Percentiles rank a stretch among this genome's conserved stretches.
These are phyloP conservation scores for Oikopleura vanhoeffeni DNA, from an alignment of 23 tunicate genomes.

Conservation along the genomic window DNA sequence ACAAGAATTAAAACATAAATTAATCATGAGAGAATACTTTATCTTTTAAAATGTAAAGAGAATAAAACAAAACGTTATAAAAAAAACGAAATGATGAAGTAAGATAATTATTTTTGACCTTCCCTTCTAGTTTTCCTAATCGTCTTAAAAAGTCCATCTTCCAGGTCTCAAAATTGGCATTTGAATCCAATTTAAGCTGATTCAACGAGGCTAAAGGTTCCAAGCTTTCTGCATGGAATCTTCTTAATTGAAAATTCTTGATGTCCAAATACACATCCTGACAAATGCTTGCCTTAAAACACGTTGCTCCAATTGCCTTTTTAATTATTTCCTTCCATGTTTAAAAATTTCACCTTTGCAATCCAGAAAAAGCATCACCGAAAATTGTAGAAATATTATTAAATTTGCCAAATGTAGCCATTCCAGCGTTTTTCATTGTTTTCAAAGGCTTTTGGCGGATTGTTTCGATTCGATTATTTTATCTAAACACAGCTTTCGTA, in stretches of 20 bases:
- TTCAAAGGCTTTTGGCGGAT: constrained; percentile 1
- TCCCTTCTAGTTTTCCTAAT: neutral
- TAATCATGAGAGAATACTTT: no score
- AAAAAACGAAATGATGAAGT: no score
- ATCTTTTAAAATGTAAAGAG: no score
- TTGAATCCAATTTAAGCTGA: neutral
- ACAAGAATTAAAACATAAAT: no score
- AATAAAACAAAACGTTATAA: no score
- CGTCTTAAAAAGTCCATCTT: neutral
- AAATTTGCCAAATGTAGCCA: constrained; percentile 6
- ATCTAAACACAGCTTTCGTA: neutral
- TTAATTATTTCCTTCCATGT: neutral
- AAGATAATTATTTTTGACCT: no score
- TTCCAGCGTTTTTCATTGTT: neutral
- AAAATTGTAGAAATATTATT: constrained; percentile 8
- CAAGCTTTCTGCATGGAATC: neutral
- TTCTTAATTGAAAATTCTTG: neutral
- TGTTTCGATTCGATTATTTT: neutral
- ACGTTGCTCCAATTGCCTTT: constrained; percentile 1
- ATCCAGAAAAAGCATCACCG: neutral
- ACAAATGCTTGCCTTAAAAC: neutral
- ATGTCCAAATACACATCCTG: neutral
- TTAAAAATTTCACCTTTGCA: neutral
- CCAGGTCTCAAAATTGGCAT: neutral
- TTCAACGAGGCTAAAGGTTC: neutral